These are phyloP conservation scores for Reticulitermes lucifugus DNA, from an alignment of 2,888 invertebrate species.

Conservation along the genomic window DNA sequence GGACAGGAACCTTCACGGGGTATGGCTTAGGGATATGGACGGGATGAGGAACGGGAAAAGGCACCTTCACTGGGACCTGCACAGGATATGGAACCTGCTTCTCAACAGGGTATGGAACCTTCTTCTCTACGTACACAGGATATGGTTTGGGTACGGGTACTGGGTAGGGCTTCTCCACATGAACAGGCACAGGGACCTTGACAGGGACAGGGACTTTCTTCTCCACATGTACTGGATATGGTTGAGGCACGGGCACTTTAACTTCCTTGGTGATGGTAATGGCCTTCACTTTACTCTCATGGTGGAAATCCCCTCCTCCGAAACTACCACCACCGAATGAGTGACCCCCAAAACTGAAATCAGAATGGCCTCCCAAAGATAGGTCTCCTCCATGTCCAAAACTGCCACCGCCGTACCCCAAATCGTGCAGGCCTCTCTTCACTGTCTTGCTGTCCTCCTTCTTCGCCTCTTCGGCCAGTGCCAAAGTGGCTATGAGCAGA, in stretches of 20 bases:
- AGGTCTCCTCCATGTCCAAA: background rate
- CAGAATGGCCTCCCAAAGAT: background rate
- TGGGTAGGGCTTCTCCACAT: conserved; percentile 28
- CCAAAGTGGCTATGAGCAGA: background rate
- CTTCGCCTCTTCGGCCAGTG: conserved; percentile 26
- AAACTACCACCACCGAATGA: background rate
- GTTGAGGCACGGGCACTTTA: conserved; percentile 36
- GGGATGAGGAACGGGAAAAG: conserved; percentile 25
- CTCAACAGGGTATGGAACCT: conserved; percentile 33
- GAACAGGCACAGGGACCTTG: conserved; percentile 24
- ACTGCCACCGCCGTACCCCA: background rate
- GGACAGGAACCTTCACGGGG: conserved; percentile 29
- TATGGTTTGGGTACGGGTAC: conserved; percentile 33
- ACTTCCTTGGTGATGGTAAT: conserved; percentile 37
- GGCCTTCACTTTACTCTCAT: conserved; percentile 2
- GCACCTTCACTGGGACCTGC: conserved; percentile 30
- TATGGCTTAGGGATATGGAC: conserved; percentile 31
- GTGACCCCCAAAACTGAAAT: background rate
- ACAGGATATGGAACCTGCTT: conserved; percentile 27
- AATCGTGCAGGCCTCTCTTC: conserved; percentile 13
- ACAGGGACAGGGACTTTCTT: conserved; percentile 30
- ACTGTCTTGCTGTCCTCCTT: conserved; percentile 14
- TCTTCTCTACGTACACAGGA: conserved; percentile 31
- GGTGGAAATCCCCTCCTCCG: conserved; percentile 4
- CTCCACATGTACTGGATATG: conserved; percentile 32